Conservation (phyloP, 1,140 invertebrate genomes). For the Drosophila grimshawi region DNA sequence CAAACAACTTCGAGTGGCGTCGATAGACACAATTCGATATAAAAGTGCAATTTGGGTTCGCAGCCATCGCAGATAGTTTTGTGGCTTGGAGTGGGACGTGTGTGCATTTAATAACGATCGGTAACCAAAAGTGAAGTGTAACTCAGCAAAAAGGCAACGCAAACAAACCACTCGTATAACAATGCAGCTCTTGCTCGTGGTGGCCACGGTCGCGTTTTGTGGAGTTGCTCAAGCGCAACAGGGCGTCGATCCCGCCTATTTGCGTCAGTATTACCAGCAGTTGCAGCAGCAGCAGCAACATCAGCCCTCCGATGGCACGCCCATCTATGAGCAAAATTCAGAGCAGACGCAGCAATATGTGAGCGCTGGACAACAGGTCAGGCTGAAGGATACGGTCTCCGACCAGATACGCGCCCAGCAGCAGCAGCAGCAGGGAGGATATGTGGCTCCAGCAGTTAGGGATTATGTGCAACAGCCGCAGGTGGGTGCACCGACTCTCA, state of each 20-base stretch:
- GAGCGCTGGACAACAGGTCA: slow-evolving; percentile 71
- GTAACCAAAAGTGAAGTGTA: slow-evolving; percentile 38
- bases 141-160: slow-evolving; percentile 20
- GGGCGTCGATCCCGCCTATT: slow-evolving; percentile 82
- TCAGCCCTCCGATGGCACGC: slow-evolving; percentile 70
- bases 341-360: slow-evolving; percentile 82
- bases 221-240: slow-evolving; percentile 61
- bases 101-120: slow-evolving; percentile 36
- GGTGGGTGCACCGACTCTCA: slow-evolving; percentile 40
- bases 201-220: slow-evolving; percentile 69
- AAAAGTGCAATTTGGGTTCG: slow-evolving; percentile 78
- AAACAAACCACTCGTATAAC: slow-evolving; percentile 17
- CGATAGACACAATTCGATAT: slow-evolving; percentile 54
- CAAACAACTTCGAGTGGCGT: slow-evolving; percentile 7
- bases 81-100: slow-evolving; percentile 67
- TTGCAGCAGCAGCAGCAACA: slow-evolving; percentile 71
- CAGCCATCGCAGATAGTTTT: slow-evolving; percentile 72
- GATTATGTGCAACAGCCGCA: slow-evolving; percentile 76
- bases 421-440: slow-evolving; percentile 67
- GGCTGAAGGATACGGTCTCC: slow-evolving; percentile 79
- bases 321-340: slow-evolving; percentile 82
- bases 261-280: slow-evolving; percentile 82
- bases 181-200: slow-evolving; percentile 71
- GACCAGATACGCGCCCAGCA: slow-evolving; percentile 80
- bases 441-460: slow-evolving; percentile 76